These are phyloP conservation scores for Cephus runcator DNA, from an alignment of 2,888 invertebrate genomes.

Conservation along the genomic window DNA sequence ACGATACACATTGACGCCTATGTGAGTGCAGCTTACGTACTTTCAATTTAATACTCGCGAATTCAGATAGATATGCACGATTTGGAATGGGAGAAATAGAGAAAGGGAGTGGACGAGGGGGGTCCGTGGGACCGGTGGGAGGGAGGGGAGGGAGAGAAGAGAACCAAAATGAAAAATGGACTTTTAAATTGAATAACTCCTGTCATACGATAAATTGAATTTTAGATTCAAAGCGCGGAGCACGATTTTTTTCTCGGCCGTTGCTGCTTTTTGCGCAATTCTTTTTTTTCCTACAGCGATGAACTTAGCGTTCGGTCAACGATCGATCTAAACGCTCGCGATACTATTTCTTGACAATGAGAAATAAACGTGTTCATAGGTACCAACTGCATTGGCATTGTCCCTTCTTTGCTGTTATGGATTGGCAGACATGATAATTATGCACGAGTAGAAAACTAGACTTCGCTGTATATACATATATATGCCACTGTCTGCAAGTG, in stretches of 20 bases:
- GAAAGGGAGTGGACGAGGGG: neutral
- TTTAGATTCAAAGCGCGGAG: slow-evolving; percentile 51
- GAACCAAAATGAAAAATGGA: slow-evolving; percentile 23
- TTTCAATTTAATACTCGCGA: neutral
- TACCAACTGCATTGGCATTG: neutral
- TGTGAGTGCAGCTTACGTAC: neutral
- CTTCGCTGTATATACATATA: too few species aligned
- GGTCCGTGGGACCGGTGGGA: neutral
- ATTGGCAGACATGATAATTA: neutral
- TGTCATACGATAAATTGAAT: slow-evolving; percentile 63
- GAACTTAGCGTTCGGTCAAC: slow-evolving; percentile 43
- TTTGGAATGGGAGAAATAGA: neutral
- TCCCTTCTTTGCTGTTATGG: neutral
- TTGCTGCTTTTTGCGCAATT: slow-evolving; percentile 12
- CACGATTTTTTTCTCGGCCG: neutral
- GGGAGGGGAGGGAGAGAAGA: neutral
- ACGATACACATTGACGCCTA: neutral
- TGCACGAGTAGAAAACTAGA: neutral
- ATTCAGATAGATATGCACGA: neutral
- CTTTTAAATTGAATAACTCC: slow-evolving; percentile 61
- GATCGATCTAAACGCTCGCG: slow-evolving; percentile 14
- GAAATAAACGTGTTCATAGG: neutral
- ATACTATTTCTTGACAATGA: neutral
- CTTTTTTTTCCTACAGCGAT: slow-evolving; percentile 45
- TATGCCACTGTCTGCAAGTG: too few species aligned